These are phyloP conservation scores for Scarus forsteni DNA, from an alignment of 2,797 vertebrate species.

Conservation along the genomic window DNA sequence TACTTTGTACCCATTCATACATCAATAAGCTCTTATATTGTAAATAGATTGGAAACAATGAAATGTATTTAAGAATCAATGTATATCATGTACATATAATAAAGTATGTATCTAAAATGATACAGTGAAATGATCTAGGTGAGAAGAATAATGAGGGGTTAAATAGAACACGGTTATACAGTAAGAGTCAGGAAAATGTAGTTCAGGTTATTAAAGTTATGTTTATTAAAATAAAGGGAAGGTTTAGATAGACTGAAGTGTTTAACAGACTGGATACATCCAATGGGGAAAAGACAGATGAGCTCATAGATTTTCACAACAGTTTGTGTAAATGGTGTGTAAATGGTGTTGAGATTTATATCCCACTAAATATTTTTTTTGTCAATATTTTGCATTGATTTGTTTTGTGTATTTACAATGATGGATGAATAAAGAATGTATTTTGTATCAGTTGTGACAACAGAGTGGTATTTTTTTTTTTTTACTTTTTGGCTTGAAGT, in stretches of 20 bases:
- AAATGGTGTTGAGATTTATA: conserved; percentile 78
- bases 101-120: conserved; percentile 71
- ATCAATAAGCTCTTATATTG: conserved; percentile 86
- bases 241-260: conserved; percentile 37
- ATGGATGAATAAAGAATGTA: conserved; percentile 86
- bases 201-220: conserved; percentile 25
- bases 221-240: conserved; percentile 16
- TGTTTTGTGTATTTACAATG: conserved; percentile 79
- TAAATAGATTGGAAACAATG: conserved; percentile 84
- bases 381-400: conserved; percentile 72
- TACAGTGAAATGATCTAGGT: conserved; percentile 64
- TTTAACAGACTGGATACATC: conserved; percentile 38
- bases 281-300: conserved; percentile 22
- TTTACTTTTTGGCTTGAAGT: background rate
- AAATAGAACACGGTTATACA: conserved; percentile 42
- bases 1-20: conserved; percentile 75
- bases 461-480: conserved; percentile 25
- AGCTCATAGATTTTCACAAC: conserved; percentile 48
- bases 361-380: conserved; percentile 74
- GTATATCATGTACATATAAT: conserved; percentile 88
- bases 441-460: conserved; percentile 81
- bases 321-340: conserved; percentile 75
- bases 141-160: conserved; percentile 57
- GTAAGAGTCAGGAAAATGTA: conserved; percentile 27
- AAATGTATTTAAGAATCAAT: conserved; percentile 86